Evolutionary conservation across 2,797 vertebrate species (phyloP), one percentile per base, ranked within the genome.

Genomic region (Brotogeris chrysoptera): DNA sequence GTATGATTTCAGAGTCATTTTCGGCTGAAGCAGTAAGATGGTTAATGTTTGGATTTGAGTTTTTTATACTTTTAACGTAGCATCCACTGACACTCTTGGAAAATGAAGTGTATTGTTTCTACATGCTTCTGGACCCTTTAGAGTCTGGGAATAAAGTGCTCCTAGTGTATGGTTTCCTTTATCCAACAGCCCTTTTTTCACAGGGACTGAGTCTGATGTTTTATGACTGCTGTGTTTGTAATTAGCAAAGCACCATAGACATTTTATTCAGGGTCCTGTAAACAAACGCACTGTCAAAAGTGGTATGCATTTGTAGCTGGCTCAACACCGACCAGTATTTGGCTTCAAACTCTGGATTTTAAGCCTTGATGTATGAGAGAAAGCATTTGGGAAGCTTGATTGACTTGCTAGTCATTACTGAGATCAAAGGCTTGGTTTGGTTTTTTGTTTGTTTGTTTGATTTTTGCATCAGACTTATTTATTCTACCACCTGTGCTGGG

Each of bases 351-450:
- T 79, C 72, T 2, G 1, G 5, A 79, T 92, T 90, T 91, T 49
- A 23, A 59, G n/a, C 76, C 76, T 93, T 92, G 87, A 96, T 94
- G 85, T 86, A 27, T 44, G 63, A 92, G 46, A 92, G 59, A 95
- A 91, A 94, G 77, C 66, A 0, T 28, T 38, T 19, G 82, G 93
- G 87, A 93, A 30, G 23, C 91, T 90, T 95, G 92, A 96, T 86
- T 93, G 91, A 88, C 92, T 96, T 90, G 68, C 39, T 50, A 49
- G 80, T 92, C 85, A 94, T 92, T 95, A 93, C 80, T 30, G 73
- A 79, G 82, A 96, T 95, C 89, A 96, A 92, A 96, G 89, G n/a
- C 36, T 93, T 15, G 3, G 71, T 93, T 95, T 8, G 55, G 65
- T 15, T 3, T 68, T 93, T 96, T 8, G 55, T 70, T 86, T 43